Base-by-base conservation (phyloP, 2,113 vertebrate genomes). In the Indicator indicator region DNA sequence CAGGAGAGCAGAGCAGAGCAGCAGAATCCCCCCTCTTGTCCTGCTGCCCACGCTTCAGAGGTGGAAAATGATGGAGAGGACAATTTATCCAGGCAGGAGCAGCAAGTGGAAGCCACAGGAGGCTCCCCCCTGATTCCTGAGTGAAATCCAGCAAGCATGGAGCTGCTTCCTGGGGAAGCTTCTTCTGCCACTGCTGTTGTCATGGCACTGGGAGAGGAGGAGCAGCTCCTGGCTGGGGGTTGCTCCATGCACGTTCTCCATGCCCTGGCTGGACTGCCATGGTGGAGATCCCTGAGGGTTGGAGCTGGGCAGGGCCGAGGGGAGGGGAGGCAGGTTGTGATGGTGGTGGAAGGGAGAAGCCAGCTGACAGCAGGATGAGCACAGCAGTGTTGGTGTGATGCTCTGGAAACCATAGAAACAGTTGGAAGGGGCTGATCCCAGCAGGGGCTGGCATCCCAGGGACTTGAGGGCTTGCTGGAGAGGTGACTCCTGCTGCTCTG, bases 231-330 rank as follows among this genome's bases (percentile, higher is more conserved):
- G 2, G 0, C 3, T 30, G 33, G 5, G 0, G 4, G 27, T 32
- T 19, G 68, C 23, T 9, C 7, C 4, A 0, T 1, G 2, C 44
- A 8, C 1, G 3, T 30, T 55, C 23, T 9, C 7, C 4, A 0
- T 1, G 2, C 44, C 50, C 79, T 19, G 70, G 30, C 5, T 44
- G 93, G 56, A 12, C 18, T 16, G 30, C 18, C 68, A 26, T 6
- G 50, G 50, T 52, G 50, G 50, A 14, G 27, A 12, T 55, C 18
- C 68, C 70, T 13, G 4, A 9, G 60, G 23, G 0, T 3, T 6
- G 44, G 48, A 81, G 40, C 63, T 70, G 13, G 2, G 21, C 21
- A 2, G 78, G 2, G 0, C 21, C 1, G 13, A 54, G 69, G 26
- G 9, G 26, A 21, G n/a, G 54, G 19, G 30, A 30, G 16, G 55